Base-by-base conservation (phyloP, 2,888 invertebrate species). In the Campoletis raptor region DNA sequence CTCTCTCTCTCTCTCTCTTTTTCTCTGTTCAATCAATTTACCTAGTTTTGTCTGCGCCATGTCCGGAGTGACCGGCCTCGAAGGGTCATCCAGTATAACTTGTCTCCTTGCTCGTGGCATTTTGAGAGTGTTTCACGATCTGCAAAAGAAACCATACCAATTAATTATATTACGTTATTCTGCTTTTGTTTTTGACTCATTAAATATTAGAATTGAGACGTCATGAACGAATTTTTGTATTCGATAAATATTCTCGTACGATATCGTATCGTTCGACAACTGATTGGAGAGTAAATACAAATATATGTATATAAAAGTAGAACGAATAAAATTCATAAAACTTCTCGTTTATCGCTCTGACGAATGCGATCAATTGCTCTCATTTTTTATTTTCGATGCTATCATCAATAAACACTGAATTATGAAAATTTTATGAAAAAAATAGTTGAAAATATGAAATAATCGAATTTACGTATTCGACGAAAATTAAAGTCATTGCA, bases 101-200 rank as follows among this genome's bases (percentile, higher is more conserved):
- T 94, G 94, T 91, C 94, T 94, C 89, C 93, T 94, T 89, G 92
- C 92, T 90, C 94, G 94, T 90, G 94, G 94, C 94, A 94, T 94
- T 85, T 88, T 92, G 85, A 85, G 81, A 78, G 79, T 81, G 73
- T 77, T 84, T 87, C 69, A 87, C 64, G 78, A 82, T 85, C 89
- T 89, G 83, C 15, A 77, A 77, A 40, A 52, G 61, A 42, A 78
- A 83, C n/a, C 12, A 30, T 72, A 12, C 42, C 18, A 8, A 45
- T 80, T 61, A 57, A 42, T 21, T 30, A 72, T 42, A n/a, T 15
- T 4, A 21, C 24, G 40, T 18, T 37, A 45, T 64, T n/a, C 42
- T n/a, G 7, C 37, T 8, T n/a, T 21, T 21, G 40, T n/a, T 21
- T 21, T 67, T 9, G n/a, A 30, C n/a, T 40, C n/a, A 21, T 67